These are phyloP conservation scores for Chelonus insularis DNA, from an alignment of 1,140 invertebrate genomes.

Conservation along the genomic window DNA sequence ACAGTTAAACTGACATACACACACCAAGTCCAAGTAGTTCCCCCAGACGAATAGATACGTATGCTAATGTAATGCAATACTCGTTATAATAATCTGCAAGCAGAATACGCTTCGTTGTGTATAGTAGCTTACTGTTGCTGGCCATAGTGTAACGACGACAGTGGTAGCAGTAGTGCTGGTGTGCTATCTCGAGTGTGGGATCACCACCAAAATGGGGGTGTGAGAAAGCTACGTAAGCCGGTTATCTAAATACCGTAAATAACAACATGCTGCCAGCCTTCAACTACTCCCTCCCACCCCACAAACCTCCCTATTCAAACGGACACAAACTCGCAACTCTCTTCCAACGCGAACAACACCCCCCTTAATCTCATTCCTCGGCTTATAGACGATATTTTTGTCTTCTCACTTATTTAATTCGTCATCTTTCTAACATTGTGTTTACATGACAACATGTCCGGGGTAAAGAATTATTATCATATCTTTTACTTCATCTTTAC, in stretches of 20 bases:
- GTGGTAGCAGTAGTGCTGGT: constrained; percentile 12
- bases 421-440: no score
- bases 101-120: constrained; percentile 21
- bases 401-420: no score
- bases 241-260: constrained; percentile 61
- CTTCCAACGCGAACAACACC: constrained; percentile 25
- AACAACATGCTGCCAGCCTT: constrained; percentile 48
- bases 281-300: constrained; percentile 20
- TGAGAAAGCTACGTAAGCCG: constrained; percentile 53
- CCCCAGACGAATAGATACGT: constrained; percentile 33
- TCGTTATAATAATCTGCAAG: constrained; percentile 40
- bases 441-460: no score
- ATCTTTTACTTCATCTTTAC: no score
- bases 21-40: constrained; percentile 11
- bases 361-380: no score
- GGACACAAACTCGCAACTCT: not conserved
- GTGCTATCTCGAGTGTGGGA: constrained; percentile 42
- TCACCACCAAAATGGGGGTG: constrained; percentile 48
- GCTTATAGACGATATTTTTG: no score
- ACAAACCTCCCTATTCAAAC: constrained; percentile 25
- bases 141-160: constrained; percentile 14
- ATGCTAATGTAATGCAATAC: constrained; percentile 36
- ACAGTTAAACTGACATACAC: not conserved
- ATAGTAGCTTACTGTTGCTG: not conserved
- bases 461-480: no score